Conservation (phyloP, 1,140 invertebrate genomes). For the Drosophila micromelanica region DNA sequence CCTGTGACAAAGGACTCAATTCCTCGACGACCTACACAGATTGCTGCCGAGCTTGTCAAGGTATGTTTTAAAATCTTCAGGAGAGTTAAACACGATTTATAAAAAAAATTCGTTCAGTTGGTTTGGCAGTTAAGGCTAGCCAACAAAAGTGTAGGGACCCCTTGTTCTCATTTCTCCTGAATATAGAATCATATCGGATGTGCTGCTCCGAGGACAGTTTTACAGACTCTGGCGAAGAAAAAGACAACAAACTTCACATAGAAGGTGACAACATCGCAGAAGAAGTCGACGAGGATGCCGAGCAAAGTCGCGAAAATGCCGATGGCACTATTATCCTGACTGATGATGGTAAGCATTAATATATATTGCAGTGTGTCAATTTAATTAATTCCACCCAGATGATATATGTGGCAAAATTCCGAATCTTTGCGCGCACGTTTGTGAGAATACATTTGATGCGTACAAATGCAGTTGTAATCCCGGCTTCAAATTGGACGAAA, state of each 20-base stretch:
- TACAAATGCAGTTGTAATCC: conserved; percentile 89
- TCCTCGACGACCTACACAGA: conserved; percentile 45
- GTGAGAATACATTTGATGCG: conserved; percentile 87
- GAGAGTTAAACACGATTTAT: background rate
- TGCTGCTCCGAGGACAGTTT: conserved; percentile 57
- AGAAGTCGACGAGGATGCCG: background rate
- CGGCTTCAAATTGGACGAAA: conserved; percentile 87
- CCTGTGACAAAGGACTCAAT: conserved; percentile 51
- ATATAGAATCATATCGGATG: conserved; percentile 70
- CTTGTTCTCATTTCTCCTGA: conserved; percentile 62
- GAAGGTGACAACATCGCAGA: background rate
- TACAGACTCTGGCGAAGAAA: conserved; percentile 8
- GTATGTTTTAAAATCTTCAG: background rate
- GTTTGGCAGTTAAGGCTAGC: conserved; percentile 74
- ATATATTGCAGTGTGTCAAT: too few species aligned
- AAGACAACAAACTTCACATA: background rate
- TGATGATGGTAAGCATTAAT: conserved; percentile 48
- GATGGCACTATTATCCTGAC: conserved; percentile 69
- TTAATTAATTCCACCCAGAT: conserved; percentile 74
- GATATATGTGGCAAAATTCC: conserved; percentile 88
- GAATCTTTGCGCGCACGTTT: conserved; percentile 89
- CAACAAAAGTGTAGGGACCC: conserved; percentile 68
- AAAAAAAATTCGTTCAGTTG: conserved; percentile 36
- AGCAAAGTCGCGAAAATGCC: conserved; percentile 16
- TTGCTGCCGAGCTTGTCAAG: conserved; percentile 79